Evolutionary conservation across 2,113 vertebrate genomes (phyloP).

Genomic region (Antigone vipio): DNA sequence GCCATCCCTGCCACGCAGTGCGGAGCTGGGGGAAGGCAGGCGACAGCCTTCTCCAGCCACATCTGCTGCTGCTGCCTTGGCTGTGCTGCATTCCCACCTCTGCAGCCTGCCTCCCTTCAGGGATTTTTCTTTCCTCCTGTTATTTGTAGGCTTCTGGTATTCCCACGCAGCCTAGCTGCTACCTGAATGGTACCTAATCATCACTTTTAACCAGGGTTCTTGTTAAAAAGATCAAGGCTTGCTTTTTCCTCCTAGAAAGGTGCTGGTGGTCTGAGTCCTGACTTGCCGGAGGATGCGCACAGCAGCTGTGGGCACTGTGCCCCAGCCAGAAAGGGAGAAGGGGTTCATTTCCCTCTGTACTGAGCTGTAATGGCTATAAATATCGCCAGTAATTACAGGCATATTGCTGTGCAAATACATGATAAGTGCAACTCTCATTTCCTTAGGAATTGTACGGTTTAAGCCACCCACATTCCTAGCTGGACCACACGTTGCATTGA

Average conservation of each 20-base stretch:
- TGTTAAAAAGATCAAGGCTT: neutral
- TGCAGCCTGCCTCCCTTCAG: neutral
- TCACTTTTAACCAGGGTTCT: neutral
- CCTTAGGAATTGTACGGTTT: neutral
- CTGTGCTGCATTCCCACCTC: neutral
- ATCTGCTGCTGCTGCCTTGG: neutral
- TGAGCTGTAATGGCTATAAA: neutral
- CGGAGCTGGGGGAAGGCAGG: neutral
- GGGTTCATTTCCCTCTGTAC: neutral
- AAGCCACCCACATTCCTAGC: rapidly evolving
- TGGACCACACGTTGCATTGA: neutral
- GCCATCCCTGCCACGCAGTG: rapidly evolving
- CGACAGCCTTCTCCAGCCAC: neutral
- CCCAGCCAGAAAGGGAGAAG: neutral
- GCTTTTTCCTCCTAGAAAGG: neutral
- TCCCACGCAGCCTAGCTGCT: neutral
- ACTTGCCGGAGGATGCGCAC: rapidly evolving
- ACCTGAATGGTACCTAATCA: neutral
- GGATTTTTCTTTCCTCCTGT: neutral
- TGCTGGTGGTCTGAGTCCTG: neutral
- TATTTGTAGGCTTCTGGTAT: neutral
- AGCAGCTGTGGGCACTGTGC: neutral
- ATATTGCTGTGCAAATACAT: neutral
- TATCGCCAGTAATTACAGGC: neutral
- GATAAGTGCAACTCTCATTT: neutral